A percentile compares a stretch with the other conserved stretches of the same genome.
These are phyloP conservation scores for Solenopsis fugax DNA, from an alignment of 1,140 invertebrate species.

Conservation along the genomic window DNA sequence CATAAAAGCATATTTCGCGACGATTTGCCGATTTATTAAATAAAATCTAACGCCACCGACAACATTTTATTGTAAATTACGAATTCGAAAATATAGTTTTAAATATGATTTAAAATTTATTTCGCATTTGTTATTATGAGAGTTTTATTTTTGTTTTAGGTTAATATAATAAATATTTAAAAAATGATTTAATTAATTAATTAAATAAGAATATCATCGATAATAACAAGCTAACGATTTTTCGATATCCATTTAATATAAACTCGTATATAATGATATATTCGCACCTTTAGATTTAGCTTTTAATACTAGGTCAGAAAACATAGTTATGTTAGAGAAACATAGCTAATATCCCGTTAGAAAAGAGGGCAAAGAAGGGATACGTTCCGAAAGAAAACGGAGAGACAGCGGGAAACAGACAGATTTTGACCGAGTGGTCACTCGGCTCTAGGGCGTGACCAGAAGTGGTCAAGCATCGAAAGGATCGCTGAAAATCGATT, in stretches of 20 bases:
- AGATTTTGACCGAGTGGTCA: slow-evolving; percentile 58
- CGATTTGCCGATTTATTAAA: not conserved
- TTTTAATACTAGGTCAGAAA: not conserved
- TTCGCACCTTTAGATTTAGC: not conserved
- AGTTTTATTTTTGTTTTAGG: not conserved
- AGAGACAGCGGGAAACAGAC: slow-evolving; percentile 49
- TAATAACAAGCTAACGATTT: not conserved
- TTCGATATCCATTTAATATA: not conserved
- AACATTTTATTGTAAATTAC: not conserved
- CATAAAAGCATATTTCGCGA: not conserved
- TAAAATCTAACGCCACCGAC: not conserved
- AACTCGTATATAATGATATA: not conserved
- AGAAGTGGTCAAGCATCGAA: slow-evolving; percentile 66
- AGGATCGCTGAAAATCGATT: slow-evolving; percentile 69
- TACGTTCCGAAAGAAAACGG: slow-evolving; percentile 16
- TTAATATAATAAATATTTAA: not conserved
- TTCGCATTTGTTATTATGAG: not conserved
- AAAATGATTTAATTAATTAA: not conserved
- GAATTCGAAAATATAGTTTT: slow-evolving; percentile 2
- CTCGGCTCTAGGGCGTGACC: slow-evolving; percentile 69
- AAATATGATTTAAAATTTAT: not conserved
- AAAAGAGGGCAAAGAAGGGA: slow-evolving; percentile 6
- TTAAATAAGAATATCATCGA: not conserved
- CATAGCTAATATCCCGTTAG: slow-evolving; percentile 27
- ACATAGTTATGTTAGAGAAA: not conserved